Evolutionary conservation across 2,797 vertebrate genomes (phyloP), one percentile per base, ranked within the genome.

Genomic region (Danio albolineatus): DNA sequence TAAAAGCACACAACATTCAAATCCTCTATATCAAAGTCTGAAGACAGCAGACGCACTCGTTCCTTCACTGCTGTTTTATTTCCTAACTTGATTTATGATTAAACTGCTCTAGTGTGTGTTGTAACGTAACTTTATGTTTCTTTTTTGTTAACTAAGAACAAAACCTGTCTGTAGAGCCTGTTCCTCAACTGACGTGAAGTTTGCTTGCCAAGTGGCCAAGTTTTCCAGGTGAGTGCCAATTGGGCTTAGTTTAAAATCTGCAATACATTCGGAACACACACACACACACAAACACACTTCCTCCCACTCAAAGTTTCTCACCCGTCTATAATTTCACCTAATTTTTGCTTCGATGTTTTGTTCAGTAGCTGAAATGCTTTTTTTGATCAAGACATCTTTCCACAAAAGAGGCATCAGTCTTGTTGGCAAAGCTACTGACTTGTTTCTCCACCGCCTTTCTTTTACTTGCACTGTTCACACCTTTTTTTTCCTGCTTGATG

Each of bases 281-380:
- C 49, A n/a, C 19, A 53, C 14, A 39, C 46, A 41, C 36, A 21
- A 3, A 8, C 46, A 21, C 49, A 43, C 10, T 17, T 16, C 43
- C 44, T 70, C 54, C 56, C 44, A 41, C 65, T 78, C 43, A 5
- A 1, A 10, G 12, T 41, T 78, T 69, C 76, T 78, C 65, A 78
- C 76, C 65, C 10, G n/a, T 70, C 65, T 78, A 41, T 78, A 59
- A 70, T 78, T 78, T 61, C 76, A 61, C 65, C 38, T 69, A 10
- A 51, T 48, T 69, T 65, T 69, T 48, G 38, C 36, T 70, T 8
- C 4, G 8, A 39, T 67, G 43, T 78, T 51, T 78, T 78, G 65
- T 51, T 16, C 39, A 38, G 56, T 46, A 17, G 64, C 8, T 48
- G 10, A 69, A 12, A 51, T 69, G n/a, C 9, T 39, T 46, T 48